phyloP scores from a whole-genome alignment of 2,113 vertebrate genomes.

The Ceuthmochares aereus region DNA sequence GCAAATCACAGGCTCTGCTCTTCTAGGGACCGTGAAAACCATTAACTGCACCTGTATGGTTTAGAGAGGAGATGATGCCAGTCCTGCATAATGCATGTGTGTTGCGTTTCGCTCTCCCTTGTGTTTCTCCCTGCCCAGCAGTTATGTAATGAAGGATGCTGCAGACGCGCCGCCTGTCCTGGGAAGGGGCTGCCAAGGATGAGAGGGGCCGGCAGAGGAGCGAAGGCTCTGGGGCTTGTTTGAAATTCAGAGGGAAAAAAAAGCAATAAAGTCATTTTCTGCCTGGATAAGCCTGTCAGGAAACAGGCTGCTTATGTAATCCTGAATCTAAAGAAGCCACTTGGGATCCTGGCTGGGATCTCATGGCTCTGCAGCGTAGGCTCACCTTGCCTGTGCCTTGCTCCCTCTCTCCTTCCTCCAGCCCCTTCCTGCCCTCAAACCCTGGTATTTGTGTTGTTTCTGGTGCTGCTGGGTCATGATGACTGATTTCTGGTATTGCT shows the following conservation, averaged over 20 bases:
- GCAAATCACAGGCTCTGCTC: not conserved
- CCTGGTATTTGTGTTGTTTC: not conserved
- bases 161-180: accelerated
- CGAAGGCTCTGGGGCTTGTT: not conserved
- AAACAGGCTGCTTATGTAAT: conserved; percentile 41
- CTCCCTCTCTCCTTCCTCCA: not conserved
- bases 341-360: not conserved
- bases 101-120: not conserved
- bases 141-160: conserved; percentile 34
- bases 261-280: conserved; percentile 42
- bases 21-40: not conserved
- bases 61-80: not conserved
- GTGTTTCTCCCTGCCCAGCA: not conserved
- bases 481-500: not conserved
- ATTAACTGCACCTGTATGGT: accelerated
- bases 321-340: not conserved
- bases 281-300: not conserved
- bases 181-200: not conserved
- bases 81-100: accelerated
- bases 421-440: not conserved
- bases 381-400: not conserved
- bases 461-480: not conserved
- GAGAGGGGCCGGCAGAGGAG: not conserved
- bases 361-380: not conserved
- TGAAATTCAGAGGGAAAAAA: conserved; percentile 18